Percentiles rank a stretch among this genome's conserved stretches.
phyloP scores from a whole-genome alignment of 2,888 invertebrate genomes.

The Cataglyphis altisquamis region DNA sequence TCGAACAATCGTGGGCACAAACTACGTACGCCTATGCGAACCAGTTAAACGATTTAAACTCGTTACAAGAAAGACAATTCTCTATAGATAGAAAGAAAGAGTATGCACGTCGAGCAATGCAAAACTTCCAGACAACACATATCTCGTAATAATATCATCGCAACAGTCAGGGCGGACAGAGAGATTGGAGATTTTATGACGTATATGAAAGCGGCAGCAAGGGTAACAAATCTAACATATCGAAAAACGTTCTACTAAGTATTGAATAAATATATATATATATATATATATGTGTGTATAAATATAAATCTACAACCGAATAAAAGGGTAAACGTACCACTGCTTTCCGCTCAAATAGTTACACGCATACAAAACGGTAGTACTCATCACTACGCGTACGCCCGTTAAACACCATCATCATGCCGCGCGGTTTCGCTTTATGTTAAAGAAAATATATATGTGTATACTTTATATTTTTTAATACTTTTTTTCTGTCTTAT shows the following conservation, averaged over 20 bases:
- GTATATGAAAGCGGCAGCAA: conserved; percentile 70
- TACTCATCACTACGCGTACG: conserved; percentile 63
- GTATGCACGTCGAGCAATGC: conserved; percentile 70
- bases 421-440: conserved; percentile 65
- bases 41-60: conserved; percentile 72
- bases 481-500: conserved; percentile 49
- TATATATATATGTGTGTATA: background rate
- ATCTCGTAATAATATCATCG: conserved; percentile 64
- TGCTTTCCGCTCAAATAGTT: conserved; percentile 58
- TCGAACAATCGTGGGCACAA: conserved; percentile 60
- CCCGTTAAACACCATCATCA: conserved; percentile 65
- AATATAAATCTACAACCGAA: conserved; percentile 51
- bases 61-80: conserved; percentile 67
- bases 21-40: conserved; percentile 72
- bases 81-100: conserved; percentile 61
- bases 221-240: conserved; percentile 42
- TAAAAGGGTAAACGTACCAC: conserved; percentile 50
- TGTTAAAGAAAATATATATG: conserved; percentile 47
- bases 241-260: conserved; percentile 38
- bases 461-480: conserved; percentile 40
- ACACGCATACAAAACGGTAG: conserved; percentile 59
- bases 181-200: conserved; percentile 62
- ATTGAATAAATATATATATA: conserved; percentile 28
- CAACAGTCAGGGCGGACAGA: conserved; percentile 74
- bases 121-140: conserved; percentile 69